Percentiles rank a stretch among this genome's conserved stretches.
These are phyloP conservation scores for Patella ulyssiponensis DNA, from an alignment of 2,888 invertebrate genomes.

Conservation along the genomic window DNA sequence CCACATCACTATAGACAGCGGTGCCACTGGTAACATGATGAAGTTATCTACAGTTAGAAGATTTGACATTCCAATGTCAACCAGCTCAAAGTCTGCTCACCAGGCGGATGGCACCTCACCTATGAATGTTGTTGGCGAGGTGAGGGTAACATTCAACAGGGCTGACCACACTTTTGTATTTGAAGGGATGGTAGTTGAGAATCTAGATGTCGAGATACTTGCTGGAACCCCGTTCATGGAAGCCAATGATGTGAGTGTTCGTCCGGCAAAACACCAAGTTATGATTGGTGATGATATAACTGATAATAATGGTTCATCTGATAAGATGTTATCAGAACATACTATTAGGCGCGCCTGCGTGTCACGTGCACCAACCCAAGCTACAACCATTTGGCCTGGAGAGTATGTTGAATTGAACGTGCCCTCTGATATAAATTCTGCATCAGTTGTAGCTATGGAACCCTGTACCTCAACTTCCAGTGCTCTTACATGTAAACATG, in stretches of 20 bases:
- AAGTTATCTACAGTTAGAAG: not conserved
- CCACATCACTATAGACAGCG: not conserved
- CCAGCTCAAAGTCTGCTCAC: not conserved
- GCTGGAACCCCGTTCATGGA: not conserved
- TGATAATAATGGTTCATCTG: not conserved
- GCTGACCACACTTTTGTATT: not conserved
- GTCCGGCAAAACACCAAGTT: not conserved
- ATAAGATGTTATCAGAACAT: not conserved
- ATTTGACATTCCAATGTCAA: not conserved
- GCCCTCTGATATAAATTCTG: not conserved
- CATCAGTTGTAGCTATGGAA: not conserved
- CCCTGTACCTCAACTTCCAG: not conserved
- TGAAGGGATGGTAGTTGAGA: not conserved
- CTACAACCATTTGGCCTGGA: constrained; percentile 12
- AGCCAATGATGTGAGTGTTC: not conserved
- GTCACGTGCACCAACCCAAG: not conserved
- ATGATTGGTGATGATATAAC: not conserved
- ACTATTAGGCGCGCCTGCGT: not conserved
- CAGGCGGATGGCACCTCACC: not conserved
- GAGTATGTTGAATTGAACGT: not conserved
- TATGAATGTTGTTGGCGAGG: too few species aligned
- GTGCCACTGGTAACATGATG: not conserved
- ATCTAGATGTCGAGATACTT: not conserved
- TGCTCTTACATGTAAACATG: not conserved
- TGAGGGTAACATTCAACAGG: not conserved